These are phyloP conservation scores for Crambe crambe DNA, from an alignment of 37 sponge, comb jelly and placozoan species.

Conservation along the genomic window DNA sequence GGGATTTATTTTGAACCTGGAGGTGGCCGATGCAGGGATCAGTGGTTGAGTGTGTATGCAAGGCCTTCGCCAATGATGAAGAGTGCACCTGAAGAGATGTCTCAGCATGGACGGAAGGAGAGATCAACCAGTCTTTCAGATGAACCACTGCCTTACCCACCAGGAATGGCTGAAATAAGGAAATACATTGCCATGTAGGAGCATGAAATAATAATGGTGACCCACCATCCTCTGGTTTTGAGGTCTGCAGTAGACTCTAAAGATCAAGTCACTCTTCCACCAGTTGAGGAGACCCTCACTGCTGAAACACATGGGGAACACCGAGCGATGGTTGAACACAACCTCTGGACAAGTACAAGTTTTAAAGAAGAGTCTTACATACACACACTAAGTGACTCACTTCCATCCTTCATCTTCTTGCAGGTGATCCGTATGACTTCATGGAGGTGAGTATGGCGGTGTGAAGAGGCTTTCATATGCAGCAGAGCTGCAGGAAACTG, in stretches of 20 bases:
- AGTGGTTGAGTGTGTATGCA: background rate
- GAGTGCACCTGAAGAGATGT: slow-evolving; percentile 16
- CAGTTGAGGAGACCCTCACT: slow-evolving; percentile 40
- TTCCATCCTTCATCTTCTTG: slow-evolving; percentile 52
- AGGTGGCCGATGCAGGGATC: slow-evolving; percentile 29
- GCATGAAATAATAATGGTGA: background rate
- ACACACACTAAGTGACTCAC: slow-evolving; percentile 26
- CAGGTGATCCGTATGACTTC: slow-evolving; percentile 66
- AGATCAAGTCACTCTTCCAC: slow-evolving; percentile 52
- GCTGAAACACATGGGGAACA: slow-evolving; percentile 60
- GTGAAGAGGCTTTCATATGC: background rate
- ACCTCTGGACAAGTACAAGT: slow-evolving; percentile 50
- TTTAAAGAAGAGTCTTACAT: no score
- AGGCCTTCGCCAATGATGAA: slow-evolving; percentile 7
- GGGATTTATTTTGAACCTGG: background rate
- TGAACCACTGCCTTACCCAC: slow-evolving; percentile 49
- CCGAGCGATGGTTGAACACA: slow-evolving; percentile 58
- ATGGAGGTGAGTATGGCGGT: slow-evolving; percentile 1
- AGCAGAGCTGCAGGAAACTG: slow-evolving; percentile 44
- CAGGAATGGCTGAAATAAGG: slow-evolving; percentile 35
- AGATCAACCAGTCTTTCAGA: slow-evolving; percentile 11
- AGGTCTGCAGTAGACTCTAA: slow-evolving; percentile 53
- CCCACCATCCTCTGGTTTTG: slow-evolving; percentile 51
- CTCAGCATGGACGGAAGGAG: background rate
- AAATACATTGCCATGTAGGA: background rate